These are phyloP conservation scores for Micronisus gabar DNA, from an alignment of 2,113 vertebrate species.

Conservation along the genomic window DNA sequence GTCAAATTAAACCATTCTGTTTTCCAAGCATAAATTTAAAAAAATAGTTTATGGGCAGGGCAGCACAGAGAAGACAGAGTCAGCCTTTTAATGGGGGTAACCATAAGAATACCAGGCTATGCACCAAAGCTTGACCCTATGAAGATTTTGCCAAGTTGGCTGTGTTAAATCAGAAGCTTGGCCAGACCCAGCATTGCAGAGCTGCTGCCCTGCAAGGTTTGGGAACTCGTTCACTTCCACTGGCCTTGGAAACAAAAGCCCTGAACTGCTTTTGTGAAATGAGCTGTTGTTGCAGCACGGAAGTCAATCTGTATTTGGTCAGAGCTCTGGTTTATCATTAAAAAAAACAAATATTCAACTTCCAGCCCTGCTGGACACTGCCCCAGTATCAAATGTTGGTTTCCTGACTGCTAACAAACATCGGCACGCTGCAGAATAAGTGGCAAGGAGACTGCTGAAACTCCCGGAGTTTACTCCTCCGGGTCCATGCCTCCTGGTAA, in stretches of 20 bases:
- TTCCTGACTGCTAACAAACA: slow-evolving; percentile 51
- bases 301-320: slow-evolving; percentile 48
- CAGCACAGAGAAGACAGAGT: not conserved
- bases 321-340: slow-evolving; percentile 29
- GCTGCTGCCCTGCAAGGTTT: not conserved
- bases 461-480: not conserved
- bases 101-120: not conserved
- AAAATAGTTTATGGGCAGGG: not conserved
- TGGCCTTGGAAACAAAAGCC: not conserved
- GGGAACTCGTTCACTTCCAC: not conserved
- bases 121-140: not conserved
- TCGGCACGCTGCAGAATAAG: rapidly evolving
- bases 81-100: not conserved
- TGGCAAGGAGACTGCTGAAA: not conserved
- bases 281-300: not conserved
- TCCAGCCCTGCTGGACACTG: slow-evolving; percentile 39
- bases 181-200: not conserved
- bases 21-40: not conserved
- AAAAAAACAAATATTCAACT: slow-evolving; percentile 33
- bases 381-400: not conserved
- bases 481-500: rapidly evolving
- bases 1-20: not conserved
- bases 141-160: not conserved
- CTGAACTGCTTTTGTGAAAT: not conserved
- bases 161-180: not conserved